A percentile compares a stretch with the other conserved stretches of the same genome.
Evolutionary conservation across 1,140 invertebrate genomes (phyloP).

Genomic region (Nilaparvata lugens): DNA sequence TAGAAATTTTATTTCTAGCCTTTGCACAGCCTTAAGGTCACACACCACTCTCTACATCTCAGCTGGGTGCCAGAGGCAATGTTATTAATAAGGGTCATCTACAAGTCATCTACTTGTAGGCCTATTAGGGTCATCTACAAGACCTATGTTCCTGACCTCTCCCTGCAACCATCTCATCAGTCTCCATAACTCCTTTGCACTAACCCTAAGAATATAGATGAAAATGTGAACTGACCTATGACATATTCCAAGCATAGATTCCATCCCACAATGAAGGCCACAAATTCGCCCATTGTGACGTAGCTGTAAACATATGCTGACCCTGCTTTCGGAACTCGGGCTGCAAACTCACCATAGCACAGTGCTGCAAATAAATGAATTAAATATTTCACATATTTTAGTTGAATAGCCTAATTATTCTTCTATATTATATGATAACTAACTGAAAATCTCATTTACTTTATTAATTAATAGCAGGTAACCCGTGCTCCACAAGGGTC

Average conservation of each 20-base stretch:
- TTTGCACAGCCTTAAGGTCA: no score
- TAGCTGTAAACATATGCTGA: constrained; percentile 85
- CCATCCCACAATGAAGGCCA: constrained; percentile 74
- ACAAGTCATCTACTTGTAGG: background rate
- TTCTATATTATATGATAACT: background rate
- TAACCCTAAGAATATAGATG: background rate
- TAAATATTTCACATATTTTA: background rate
- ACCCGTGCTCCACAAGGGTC: no score
- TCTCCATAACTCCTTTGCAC: background rate
- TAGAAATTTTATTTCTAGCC: no score
- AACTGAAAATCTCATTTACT: no score
- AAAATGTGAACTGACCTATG: constrained; percentile 51
- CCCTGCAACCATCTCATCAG: no score
- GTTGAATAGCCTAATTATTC: background rate
- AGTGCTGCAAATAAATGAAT: constrained; percentile 46
- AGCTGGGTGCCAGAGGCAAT: no score
- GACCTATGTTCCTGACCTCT: constrained; percentile 39
- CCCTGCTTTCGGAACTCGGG: constrained; percentile 74
- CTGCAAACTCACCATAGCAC: constrained; percentile 81
- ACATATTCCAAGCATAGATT: constrained; percentile 85
- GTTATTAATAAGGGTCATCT: no score
- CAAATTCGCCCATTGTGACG: constrained; percentile 75
- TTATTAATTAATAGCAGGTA: no score
- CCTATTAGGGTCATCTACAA: constrained; percentile 20
- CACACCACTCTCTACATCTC: no score